Evolutionary conservation across 1,140 invertebrate genomes (phyloP).

Genomic region (Neotoxoptera formosana): DNA sequence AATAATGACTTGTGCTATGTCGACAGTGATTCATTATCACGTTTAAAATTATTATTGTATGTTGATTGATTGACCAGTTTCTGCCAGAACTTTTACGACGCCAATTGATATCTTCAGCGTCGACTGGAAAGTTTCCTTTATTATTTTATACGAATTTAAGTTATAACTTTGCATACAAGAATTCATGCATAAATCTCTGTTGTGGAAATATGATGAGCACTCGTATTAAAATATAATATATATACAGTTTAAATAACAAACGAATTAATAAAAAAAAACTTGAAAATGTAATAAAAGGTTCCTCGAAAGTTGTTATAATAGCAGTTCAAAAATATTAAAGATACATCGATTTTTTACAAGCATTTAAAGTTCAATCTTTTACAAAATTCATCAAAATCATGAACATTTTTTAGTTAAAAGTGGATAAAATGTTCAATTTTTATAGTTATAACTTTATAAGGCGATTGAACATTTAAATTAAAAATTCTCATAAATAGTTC

Average conservation of each 20-base stretch:
- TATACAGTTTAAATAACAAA: neutral
- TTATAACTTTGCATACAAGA: neutral
- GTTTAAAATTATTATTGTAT: slow-evolving; percentile 19
- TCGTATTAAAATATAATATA: neutral
- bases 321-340: no score
- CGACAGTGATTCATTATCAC: slow-evolving; percentile 29
- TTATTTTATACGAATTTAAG: neutral
- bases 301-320: no score
- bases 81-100: slow-evolving; percentile 12
- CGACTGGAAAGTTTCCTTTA: neutral
- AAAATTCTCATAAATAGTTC: no score
- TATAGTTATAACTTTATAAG: no score
- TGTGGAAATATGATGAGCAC: neutral
- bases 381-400: no score
- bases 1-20: neutral
- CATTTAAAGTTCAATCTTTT: no score
- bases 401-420: no score
- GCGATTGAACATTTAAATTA: no score
- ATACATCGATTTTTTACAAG: no score
- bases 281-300: no score
- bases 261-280: neutral
- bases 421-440: no score
- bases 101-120: neutral
- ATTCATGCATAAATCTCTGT: neutral
- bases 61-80: slow-evolving; percentile 11